These are phyloP conservation scores for Bruchidius siliquastri DNA, from an alignment of 2,888 invertebrate genomes.

Conservation along the genomic window DNA sequence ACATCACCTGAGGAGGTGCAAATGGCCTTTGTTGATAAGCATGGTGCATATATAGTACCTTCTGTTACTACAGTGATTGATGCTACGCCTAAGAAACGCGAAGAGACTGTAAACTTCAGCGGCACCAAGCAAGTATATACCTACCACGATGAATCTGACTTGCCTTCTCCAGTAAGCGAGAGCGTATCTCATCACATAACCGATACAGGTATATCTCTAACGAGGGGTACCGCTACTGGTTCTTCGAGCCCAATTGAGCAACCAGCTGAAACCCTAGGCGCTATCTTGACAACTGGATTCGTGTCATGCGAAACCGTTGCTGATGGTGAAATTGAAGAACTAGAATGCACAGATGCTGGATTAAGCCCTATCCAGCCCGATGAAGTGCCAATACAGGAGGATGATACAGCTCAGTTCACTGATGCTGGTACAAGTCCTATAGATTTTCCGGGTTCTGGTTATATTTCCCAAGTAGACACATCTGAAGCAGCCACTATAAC, in stretches of 20 bases:
- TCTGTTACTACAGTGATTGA: conserved; percentile 31
- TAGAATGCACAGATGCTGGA: conserved; percentile 54
- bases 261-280: conserved; percentile 40
- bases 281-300: conserved; percentile 45
- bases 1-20: conserved; percentile 28
- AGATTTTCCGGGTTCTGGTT: conserved; percentile 46
- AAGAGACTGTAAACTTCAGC: conserved; percentile 52
- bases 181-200: conserved; percentile 52
- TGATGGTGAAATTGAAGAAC: conserved; percentile 46
- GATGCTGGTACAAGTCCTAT: conserved; percentile 52
- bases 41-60: conserved; percentile 44
- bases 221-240: conserved; percentile 49
- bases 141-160: conserved; percentile 44
- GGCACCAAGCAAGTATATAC: conserved; percentile 51
- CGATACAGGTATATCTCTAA: conserved; percentile 54
- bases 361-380: conserved; percentile 55
- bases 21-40: conserved; percentile 28
- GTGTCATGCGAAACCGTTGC: conserved; percentile 47
- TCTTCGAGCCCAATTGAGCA: conserved; percentile 46
- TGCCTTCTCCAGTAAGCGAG: conserved; percentile 45
- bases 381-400: conserved; percentile 43
- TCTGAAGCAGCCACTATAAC: conserved; percentile 52
- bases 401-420: conserved; percentile 45
- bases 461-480: conserved; percentile 48
- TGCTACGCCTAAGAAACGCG: conserved; percentile 43